Evolutionary conservation across 2,888 invertebrate species (phyloP).

Genomic region (Choreutis nemorana): DNA sequence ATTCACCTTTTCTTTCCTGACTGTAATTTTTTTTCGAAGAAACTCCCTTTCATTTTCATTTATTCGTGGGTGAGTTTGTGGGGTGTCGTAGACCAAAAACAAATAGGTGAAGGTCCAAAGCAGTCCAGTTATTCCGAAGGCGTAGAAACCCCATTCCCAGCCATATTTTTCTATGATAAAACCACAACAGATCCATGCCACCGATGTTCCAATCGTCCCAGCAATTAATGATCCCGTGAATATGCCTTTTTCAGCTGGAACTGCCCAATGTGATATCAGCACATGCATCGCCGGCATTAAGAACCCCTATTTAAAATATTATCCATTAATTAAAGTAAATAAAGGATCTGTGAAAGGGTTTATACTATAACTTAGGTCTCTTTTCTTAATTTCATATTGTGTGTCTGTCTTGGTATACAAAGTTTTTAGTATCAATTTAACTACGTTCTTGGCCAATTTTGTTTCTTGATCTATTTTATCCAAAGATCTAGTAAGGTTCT

Average conservation of each 20-base stretch:
- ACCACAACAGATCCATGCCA: slow-evolving; percentile 65
- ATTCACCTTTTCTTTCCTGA: slow-evolving; percentile 5
- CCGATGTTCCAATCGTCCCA: slow-evolving; percentile 66
- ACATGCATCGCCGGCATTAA: slow-evolving; percentile 58
- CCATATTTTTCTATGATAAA: slow-evolving; percentile 53
- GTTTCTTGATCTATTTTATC: no score
- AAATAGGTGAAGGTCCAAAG: slow-evolving; percentile 52
- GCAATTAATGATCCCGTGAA: slow-evolving; percentile 67
- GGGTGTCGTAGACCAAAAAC: slow-evolving; percentile 56
- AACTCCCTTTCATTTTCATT: slow-evolving; percentile 51
- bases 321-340: no score
- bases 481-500: no score
- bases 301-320: no score
- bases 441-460: no score
- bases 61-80: slow-evolving; percentile 59
- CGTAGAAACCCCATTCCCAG: slow-evolving; percentile 68
- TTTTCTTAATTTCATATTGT: no score
- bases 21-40: slow-evolving; percentile 30
- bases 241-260: slow-evolving; percentile 67
- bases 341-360: no score
- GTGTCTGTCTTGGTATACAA: no score
- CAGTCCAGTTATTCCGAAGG: slow-evolving; percentile 44
- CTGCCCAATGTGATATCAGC: slow-evolving; percentile 68
- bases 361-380: no score
- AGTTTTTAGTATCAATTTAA: no score